Conservation (phyloP, 2,113 vertebrate species). For the Dicerorhinus sumatrensis region DNA sequence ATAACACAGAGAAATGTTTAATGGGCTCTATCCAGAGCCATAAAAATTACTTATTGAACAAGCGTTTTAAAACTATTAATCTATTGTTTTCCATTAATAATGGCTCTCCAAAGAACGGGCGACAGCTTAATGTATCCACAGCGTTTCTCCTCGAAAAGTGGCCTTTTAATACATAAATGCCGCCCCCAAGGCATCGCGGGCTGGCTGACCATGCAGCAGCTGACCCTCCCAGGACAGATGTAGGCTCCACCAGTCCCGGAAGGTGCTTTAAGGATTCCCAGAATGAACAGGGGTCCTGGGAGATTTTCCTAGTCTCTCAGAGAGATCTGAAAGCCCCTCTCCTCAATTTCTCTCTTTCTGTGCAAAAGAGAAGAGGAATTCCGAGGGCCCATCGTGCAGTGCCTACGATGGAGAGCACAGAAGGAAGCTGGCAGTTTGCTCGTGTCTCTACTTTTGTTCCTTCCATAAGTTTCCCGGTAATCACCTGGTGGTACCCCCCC, state of each 20-base stretch:
- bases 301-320: neutral
- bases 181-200: rapidly evolving
- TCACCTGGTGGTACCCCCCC: neutral
- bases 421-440: neutral
- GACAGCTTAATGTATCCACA: slow-evolving; percentile 80
- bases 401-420: neutral
- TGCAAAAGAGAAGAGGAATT: neutral
- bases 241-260: neutral
- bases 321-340: neutral
- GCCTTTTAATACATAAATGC: slow-evolving; percentile 69
- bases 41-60: slow-evolving; percentile 87
- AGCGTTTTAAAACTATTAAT: slow-evolving; percentile 84
- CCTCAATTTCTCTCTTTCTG: neutral
- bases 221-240: neutral
- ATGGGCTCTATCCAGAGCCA: slow-evolving; percentile 83
- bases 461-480: neutral
- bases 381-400: neutral
- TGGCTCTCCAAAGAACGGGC: slow-evolving; percentile 77
- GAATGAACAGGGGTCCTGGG: neutral
- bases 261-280: neutral
- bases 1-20: slow-evolving; percentile 85
- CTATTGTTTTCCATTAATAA: slow-evolving; percentile 86
- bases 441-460: neutral
- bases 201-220: neutral
- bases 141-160: slow-evolving; percentile 77